phyloP scores from a whole-genome alignment of 1,140 invertebrate genomes.

The Delia radicum region DNA sequence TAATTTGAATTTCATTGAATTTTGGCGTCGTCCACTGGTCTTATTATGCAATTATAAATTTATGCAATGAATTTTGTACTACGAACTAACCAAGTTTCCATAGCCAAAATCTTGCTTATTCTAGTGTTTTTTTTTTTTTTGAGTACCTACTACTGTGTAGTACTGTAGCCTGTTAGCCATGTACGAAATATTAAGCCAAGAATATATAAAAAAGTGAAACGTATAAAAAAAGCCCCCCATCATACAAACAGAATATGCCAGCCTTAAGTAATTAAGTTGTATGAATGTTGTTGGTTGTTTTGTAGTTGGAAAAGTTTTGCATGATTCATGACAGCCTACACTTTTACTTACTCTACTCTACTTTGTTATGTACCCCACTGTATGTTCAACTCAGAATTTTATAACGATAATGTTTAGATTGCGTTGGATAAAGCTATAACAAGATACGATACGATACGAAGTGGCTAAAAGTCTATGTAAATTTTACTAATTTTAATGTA shows the following conservation, averaged over 20 bases:
- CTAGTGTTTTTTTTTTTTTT: too few species aligned
- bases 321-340: slow-evolving; percentile 14
- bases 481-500: slow-evolving; percentile 22
- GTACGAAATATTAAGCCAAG: too few species aligned
- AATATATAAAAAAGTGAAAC: too few species aligned
- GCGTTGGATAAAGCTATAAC: not conserved
- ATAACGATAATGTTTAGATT: not conserved
- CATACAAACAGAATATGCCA: too few species aligned
- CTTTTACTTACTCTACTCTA: not conserved
- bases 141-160: too few species aligned
- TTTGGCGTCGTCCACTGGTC: not conserved
- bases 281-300: not conserved
- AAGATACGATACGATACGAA: not conserved
- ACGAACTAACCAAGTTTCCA: not conserved
- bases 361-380: not conserved
- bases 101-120: not conserved
- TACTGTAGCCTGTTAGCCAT: too few species aligned
- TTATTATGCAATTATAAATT: not conserved
- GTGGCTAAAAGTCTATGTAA: slow-evolving; percentile 13
- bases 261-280: slow-evolving; percentile 15
- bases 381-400: not conserved
- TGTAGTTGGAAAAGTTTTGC: slow-evolving; percentile 8
- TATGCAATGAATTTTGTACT: not conserved
- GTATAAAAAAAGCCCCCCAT: too few species aligned
- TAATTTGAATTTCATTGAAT: not conserved